Percentiles rank a stretch among this genome's conserved stretches.
Evolutionary conservation across 1,140 invertebrate species (phyloP).

Genomic region (Drosophila rufa): DNA sequence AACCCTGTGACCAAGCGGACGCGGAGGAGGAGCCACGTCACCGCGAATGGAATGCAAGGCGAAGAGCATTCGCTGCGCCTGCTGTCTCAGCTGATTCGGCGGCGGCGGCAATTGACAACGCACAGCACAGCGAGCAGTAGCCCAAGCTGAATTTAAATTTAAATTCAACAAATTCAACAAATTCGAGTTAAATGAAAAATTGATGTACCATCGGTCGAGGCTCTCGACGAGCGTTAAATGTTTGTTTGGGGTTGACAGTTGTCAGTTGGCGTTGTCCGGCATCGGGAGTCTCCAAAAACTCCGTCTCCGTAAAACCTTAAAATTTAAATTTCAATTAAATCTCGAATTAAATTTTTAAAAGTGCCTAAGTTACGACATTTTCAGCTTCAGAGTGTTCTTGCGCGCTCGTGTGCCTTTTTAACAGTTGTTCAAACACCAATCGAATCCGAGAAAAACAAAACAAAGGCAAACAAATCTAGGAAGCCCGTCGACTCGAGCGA

Average conservation of each 20-base stretch:
- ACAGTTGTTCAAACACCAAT: conserved; percentile 12
- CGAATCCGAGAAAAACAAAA: conserved; percentile 3
- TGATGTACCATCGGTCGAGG: conserved; percentile 63
- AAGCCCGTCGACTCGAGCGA: conserved; percentile 4
- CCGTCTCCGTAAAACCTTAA: conserved; percentile 20
- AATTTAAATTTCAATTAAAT: conserved; percentile 7
- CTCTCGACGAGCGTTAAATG: conserved; percentile 45
- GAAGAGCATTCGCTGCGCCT: conserved; percentile 70
- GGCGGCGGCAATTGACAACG: conserved; percentile 19
- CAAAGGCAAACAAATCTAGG: conserved; percentile 39
- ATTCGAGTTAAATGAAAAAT: conserved; percentile 81
- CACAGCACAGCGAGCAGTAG: conserved; percentile 21
- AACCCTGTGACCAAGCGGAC: background rate
- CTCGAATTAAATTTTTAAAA: conserved; percentile 1
- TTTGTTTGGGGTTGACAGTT: conserved; percentile 68
- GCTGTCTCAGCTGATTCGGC: conserved; percentile 8
- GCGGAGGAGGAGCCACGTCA: conserved; percentile 54
- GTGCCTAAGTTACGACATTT: background rate
- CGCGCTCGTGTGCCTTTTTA: conserved; percentile 30
- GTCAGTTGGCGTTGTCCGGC: conserved; percentile 74
- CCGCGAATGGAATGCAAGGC: conserved; percentile 73
- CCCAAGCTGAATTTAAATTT: conserved; percentile 54
- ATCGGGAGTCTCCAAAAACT: conserved; percentile 54
- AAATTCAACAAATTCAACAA: conserved; percentile 71
- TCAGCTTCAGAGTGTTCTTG: background rate